Conservation (phyloP, 1,140 invertebrate species). For the Oreohelix idahoensis region DNA sequence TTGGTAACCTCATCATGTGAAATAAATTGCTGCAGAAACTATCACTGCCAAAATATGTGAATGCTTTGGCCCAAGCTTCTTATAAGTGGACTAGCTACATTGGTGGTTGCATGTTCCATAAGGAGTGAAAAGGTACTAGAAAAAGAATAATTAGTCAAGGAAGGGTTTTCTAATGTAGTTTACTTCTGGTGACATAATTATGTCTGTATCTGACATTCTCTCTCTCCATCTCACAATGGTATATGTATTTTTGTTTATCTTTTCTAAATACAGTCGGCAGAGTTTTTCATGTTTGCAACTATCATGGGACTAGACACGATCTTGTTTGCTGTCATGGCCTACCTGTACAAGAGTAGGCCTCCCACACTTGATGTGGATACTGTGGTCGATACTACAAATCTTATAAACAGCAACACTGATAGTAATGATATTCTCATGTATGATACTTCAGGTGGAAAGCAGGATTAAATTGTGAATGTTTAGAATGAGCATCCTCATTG, state of each 20-base stretch:
- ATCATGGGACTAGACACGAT: conserved; percentile 88
- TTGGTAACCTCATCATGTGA: too few species aligned
- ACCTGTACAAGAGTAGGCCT: conserved; percentile 68
- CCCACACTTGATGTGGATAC: background rate
- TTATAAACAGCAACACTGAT: background rate
- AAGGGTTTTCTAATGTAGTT: too few species aligned
- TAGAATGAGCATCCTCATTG: background rate
- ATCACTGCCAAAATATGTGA: too few species aligned
- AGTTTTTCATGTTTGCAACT: conserved; percentile 90
- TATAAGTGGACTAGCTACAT: too few species aligned
- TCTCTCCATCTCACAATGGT: too few species aligned
- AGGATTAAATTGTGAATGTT: background rate
- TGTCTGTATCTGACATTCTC: too few species aligned
- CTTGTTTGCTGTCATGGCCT: conserved; percentile 85
- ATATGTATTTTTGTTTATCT: background rate
- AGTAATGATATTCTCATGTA: background rate
- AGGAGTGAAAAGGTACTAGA: too few species aligned
- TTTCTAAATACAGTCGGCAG: conserved; percentile 80
- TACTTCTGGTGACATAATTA: too few species aligned
- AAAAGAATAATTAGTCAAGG: too few species aligned
- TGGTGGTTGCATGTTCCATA: too few species aligned
- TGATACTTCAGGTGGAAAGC: background rate
- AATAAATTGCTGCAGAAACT: too few species aligned
- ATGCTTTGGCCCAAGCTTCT: too few species aligned
- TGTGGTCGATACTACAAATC: background rate